These are phyloP conservation scores for Polymixis flavicincta DNA, from an alignment of 2,888 invertebrate genomes.

Conservation along the genomic window DNA sequence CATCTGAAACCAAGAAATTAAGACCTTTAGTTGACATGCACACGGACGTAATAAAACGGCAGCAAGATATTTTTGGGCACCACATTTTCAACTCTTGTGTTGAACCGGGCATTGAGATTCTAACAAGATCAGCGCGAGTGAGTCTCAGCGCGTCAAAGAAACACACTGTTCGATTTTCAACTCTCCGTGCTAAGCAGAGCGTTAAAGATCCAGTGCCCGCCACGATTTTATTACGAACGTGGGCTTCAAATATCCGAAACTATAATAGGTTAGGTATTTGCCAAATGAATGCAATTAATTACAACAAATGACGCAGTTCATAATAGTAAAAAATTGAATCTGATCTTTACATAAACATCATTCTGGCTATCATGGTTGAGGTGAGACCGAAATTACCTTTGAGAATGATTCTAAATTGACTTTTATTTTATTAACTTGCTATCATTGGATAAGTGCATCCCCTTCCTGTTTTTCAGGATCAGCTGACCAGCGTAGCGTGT, in stretches of 20 bases:
- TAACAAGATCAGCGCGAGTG: too few relatives aligned
- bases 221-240: too few relatives aligned
- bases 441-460: neutral
- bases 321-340: neutral
- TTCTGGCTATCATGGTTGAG: neutral
- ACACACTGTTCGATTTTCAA: too few relatives aligned
- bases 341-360: neutral
- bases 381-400: constrained; percentile 17
- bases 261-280: constrained; percentile 3
- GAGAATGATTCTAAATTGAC: neutral
- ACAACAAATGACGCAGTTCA: constrained; percentile 3
- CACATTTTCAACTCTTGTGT: too few relatives aligned
- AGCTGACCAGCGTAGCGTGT: constrained; percentile 14
- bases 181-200: too few relatives aligned
- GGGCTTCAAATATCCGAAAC: neutral
- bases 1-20: constrained; percentile 75
- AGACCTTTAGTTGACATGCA: neutral
- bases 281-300: constrained; percentile 35
- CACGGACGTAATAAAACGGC: too few relatives aligned
- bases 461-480: constrained; percentile 27
- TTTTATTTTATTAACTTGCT: neutral
- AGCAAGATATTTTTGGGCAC: too few relatives aligned
- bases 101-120: too few relatives aligned
- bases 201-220: too few relatives aligned
- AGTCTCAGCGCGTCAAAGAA: too few relatives aligned